phyloP scores from a whole-genome alignment of 2,113 vertebrate species.

The Protomyctophum bolini region DNA sequence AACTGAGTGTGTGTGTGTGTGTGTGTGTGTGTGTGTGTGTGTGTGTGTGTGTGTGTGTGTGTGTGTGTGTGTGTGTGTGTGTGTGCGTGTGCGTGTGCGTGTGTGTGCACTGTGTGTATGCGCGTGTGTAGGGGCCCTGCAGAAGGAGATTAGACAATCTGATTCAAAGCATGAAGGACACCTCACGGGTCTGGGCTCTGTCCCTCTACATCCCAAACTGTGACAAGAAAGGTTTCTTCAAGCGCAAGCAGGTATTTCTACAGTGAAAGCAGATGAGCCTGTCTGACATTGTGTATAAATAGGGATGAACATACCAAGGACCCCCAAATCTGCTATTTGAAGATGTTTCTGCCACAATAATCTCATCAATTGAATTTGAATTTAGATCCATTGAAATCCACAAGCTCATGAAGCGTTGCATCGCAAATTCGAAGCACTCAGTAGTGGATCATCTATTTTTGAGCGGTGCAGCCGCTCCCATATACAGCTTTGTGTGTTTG shows the following conservation, averaged over 20 bases:
- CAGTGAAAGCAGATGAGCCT: too few species aligned
- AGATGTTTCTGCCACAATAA: too few species aligned
- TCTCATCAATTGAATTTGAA: too few species aligned
- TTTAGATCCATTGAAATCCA: too few species aligned
- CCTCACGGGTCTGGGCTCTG: conserved; percentile 84
- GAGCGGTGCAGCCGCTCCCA: too few species aligned
- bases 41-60: conserved; percentile 3
- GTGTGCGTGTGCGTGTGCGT: conserved; percentile 19
- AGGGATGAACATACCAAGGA: too few species aligned
- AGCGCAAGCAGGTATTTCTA: conserved; percentile 91
- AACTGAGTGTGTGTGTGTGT: background rate
- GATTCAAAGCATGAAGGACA: conserved; percentile 90
- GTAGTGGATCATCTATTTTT: too few species aligned
- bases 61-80: conserved; percentile 12
- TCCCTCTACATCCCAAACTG: conserved; percentile 96
- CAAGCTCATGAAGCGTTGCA: too few species aligned
- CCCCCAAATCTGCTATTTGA: too few species aligned
- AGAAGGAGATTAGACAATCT: conserved; percentile 90
- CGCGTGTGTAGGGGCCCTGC: conserved; percentile 87
- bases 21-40: background rate
- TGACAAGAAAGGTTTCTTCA: conserved; percentile 97
- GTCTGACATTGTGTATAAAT: too few species aligned
- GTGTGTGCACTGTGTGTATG: conserved; percentile 30
- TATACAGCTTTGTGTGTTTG: too few species aligned
- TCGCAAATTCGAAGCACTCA: too few species aligned